Conservation (phyloP, 1,140 invertebrate species). For the Drosophila setifemur region DNA sequence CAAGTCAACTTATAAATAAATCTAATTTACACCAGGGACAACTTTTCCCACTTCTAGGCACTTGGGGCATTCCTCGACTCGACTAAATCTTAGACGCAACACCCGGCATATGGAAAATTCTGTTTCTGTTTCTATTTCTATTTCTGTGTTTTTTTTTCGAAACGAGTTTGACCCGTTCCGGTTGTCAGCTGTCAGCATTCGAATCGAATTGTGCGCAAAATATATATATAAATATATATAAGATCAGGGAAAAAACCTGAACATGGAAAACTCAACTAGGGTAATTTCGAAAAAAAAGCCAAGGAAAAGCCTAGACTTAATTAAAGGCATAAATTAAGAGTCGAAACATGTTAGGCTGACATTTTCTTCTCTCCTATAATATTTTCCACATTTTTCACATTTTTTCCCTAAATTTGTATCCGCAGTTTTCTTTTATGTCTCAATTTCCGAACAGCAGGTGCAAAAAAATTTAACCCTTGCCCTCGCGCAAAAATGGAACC, state of each 20-base stretch:
- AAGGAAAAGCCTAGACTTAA: no score
- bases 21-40: conserved; percentile 42
- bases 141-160: no score
- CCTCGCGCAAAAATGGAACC: conserved; percentile 14
- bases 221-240: conserved; percentile 23
- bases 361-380: conserved; percentile 44
- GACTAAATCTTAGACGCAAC: conserved; percentile 38
- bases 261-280: conserved; percentile 27
- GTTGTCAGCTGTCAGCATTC: conserved; percentile 32
- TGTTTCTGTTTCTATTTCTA: conserved; percentile 59
- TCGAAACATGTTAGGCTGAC: conserved; percentile 69
- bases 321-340: conserved; percentile 71
- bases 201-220: conserved; percentile 31
- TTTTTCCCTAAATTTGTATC: conserved; percentile 31
- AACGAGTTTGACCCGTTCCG: conserved; percentile 73
- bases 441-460: conserved; percentile 73
- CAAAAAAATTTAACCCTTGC: conserved; percentile 62
- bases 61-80: conserved; percentile 32
- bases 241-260: conserved; percentile 33
- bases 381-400: conserved; percentile 15
- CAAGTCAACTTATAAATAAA: conserved; percentile 39
- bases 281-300: conserved; percentile 30
- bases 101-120: conserved; percentile 61
- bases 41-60: conserved; percentile 25
- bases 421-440: conserved; percentile 67